Conservation (phyloP, 2,888 invertebrate species). For the Rhopalosiphum nymphaeae region DNA sequence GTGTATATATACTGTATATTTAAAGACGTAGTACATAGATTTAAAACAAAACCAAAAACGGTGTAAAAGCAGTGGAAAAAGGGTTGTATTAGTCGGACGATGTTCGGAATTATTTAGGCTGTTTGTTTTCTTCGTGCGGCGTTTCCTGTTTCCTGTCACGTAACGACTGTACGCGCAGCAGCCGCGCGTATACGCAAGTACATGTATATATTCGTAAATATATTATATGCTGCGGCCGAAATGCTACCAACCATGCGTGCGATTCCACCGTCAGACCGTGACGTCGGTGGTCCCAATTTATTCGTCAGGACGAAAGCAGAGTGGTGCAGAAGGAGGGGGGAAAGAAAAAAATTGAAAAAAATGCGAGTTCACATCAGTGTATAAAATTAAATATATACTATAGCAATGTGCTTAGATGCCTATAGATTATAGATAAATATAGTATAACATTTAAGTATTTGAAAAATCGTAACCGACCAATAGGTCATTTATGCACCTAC, state of each 20-base stretch:
- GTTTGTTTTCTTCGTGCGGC: conserved; percentile 64
- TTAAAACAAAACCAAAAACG: conserved; percentile 32
- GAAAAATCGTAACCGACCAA: background rate
- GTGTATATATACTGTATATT: background rate
- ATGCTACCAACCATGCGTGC: conserved; percentile 63
- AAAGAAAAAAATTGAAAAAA: background rate
- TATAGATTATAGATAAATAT: background rate
- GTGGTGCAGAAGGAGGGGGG: background rate
- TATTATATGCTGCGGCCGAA: conserved; percentile 40
- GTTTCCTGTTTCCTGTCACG: conserved; percentile 65
- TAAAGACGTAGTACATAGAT: conserved; percentile 1
- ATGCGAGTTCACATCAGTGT: background rate
- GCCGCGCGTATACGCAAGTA: conserved; percentile 19
- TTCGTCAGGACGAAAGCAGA: background rate
- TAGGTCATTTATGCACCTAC: background rate
- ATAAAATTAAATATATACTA: background rate
- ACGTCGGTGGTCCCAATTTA: conserved; percentile 44
- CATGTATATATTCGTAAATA: background rate
- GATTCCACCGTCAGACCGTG: conserved; percentile 62
- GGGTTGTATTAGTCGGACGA: conserved; percentile 52
- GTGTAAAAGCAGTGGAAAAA: conserved; percentile 54
- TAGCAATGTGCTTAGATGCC: background rate
- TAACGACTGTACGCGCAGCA: conserved; percentile 59
- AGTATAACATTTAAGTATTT: background rate
- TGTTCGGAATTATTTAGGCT: conserved; percentile 62